Evolutionary conservation across 1,140 invertebrate species (phyloP).

Genomic region (Platyura marginata): DNA sequence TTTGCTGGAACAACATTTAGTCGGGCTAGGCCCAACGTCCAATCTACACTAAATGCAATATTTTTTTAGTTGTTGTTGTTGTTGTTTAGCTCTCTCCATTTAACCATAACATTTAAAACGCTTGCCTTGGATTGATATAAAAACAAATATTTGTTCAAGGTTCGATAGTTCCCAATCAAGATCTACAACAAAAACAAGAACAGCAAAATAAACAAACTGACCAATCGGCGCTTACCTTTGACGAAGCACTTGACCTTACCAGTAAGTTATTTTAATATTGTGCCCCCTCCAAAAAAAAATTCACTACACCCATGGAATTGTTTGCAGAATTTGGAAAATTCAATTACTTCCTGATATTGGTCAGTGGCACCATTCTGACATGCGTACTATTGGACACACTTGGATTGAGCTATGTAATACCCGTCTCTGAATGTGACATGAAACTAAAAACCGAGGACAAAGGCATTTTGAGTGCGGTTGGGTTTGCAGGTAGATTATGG

Average conservation of each 20-base stretch:
- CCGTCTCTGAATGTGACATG: slow-evolving; percentile 46
- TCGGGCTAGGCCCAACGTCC: too few species aligned
- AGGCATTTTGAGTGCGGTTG: slow-evolving; percentile 28
- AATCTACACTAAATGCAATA: too few species aligned
- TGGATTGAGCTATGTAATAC: slow-evolving; percentile 41
- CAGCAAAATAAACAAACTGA: too few species aligned
- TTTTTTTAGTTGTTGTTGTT: too few species aligned
- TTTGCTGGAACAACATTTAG: too few species aligned
- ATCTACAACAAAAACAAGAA: too few species aligned
- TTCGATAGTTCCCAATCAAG: too few species aligned
- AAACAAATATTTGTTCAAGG: too few species aligned
- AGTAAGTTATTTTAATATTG: not conserved
- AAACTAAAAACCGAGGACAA: slow-evolving; percentile 34
- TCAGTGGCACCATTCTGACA: slow-evolving; percentile 31
- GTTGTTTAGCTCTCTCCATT: too few species aligned
- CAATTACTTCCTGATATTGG: slow-evolving; percentile 36
- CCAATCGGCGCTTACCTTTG: not conserved
- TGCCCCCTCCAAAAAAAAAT: not conserved
- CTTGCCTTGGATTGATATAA: too few species aligned
- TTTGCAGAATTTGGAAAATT: slow-evolving; percentile 33
- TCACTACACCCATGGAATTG: not conserved
- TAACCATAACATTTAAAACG: too few species aligned
- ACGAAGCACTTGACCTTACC: not conserved
- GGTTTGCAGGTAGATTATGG: slow-evolving; percentile 31
- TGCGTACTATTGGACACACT: slow-evolving; percentile 38